Base-by-base conservation (phyloP, 1,140 invertebrate species). In the Brachionus plicatilis region DNA sequence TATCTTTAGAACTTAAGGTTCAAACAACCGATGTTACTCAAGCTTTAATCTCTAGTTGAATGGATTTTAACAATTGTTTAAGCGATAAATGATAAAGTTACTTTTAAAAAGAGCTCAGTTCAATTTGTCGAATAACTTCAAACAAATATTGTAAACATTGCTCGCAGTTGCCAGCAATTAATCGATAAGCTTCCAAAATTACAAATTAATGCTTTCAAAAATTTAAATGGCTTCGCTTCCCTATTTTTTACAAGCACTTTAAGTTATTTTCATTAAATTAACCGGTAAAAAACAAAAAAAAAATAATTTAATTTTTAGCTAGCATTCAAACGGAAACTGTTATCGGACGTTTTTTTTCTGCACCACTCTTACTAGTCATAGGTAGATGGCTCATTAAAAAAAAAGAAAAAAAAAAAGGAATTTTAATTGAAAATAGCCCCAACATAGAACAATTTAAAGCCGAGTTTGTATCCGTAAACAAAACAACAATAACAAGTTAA, bases 371-470 rank as follows among this genome's bases (percentile, higher is more conserved):
- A 60, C 53, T 60, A 5, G 8, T 33, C 66, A 68, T 33, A 68
- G 33, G 33, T 41, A 68, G 33, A 68, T 33, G 27, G 12, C 27
- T 68, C 33, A 33, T 68, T 68, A 68, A 33, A 68, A 68, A 12
- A n/a, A 68, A 27, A 66, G 11, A 29, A 66, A 66, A 68, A 33
- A 68, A 66, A 70, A 70, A 37, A 70, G 45, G 43, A 75, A 75
- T 75, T 76, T 76, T 76, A 76, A 76, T 76, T 76, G 43, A 76
- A 76, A 50, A 50, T 76, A 76, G 20, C 72, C 72, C 43, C n/a
- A 27, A 76, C 43, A 50, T 50, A 50, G 24, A 76, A 43, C 7
- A 72, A 72, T 20, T 41, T 43, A 72, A 68, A 68, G 4, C 66
- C 33, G 24, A 68, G 14, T 41, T 75, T 37, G 43, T 53, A 76